Base-by-base conservation (phyloP, 2,888 invertebrate species). In the Drosophila mercatorum region DNA sequence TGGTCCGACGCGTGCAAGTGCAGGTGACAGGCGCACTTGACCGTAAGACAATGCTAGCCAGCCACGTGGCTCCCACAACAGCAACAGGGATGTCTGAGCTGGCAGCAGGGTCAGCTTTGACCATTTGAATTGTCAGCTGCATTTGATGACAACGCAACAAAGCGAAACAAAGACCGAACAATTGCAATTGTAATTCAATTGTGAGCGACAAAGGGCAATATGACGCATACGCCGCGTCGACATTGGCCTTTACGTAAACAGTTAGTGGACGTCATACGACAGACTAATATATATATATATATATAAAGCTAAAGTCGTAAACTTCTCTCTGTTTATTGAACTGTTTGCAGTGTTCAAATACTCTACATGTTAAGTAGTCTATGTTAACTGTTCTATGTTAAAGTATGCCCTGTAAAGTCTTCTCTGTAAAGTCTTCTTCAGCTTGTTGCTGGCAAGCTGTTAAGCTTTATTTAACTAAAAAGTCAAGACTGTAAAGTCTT, bases 141-240 rank as follows among this genome's bases (percentile, higher is more conserved):
- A 64, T 31, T 55, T 59, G 44, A 60, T 65, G 65, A 38, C 46
- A 47, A n/a, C 26, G 44, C 65, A 60, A 63, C 60, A 62, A 68
- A 47, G 71, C 34, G 68, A 79, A 62, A 43, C 59, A 55, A 31
- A 12, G 46, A 66, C 64, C 55, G 47, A 31, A n/a, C 55, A 67
- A 64, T 47, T 58, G 53, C 61, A 69, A 64, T 22, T 14, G 64
- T 46, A 63, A 57, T 52, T 65, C 60, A 63, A 68, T 60, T 61
- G n/a, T 59, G 7, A 34, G 28, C 34, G 58, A 64, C 52, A 64
- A 71, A 49, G 67, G 47, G 44, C 36, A 57, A 44, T 68, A 70
- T 81, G 68, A 88, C 80, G 73, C 67, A 88, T 73, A 72, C 69
- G 76, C 67, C 64, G 36, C 52, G 69, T 70, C 66, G 55, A 7